Conservation (phyloP, 1,140 invertebrate genomes). For the Zaprionus tsacasi region DNA sequence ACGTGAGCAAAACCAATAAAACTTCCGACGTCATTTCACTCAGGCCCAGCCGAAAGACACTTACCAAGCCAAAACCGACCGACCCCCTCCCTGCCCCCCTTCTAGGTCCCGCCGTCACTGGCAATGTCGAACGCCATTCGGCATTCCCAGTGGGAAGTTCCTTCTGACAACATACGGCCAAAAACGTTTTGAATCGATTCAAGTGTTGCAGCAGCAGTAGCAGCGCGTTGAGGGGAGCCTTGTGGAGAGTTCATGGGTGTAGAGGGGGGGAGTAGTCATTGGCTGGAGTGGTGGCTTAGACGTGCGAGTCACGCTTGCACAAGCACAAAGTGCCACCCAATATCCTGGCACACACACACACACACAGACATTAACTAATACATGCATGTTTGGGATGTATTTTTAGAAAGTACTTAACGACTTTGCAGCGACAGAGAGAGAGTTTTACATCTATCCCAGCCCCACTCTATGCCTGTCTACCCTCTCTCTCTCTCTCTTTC, state of each 20-base stretch:
- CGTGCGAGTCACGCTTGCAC: slow-evolving; percentile 66
- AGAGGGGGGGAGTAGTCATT: background rate
- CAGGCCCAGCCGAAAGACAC: slow-evolving; percentile 54
- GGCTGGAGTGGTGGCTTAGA: slow-evolving; percentile 33
- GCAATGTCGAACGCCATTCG: slow-evolving; percentile 10
- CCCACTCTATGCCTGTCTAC: background rate
- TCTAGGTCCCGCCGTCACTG: background rate
- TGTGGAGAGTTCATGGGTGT: background rate
- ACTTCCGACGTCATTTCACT: slow-evolving; percentile 79
- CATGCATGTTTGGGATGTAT: slow-evolving; percentile 64
- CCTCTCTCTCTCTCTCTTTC: background rate
- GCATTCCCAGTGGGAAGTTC: slow-evolving; percentile 48
- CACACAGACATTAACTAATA: slow-evolving; percentile 46
- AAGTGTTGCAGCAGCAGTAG: slow-evolving; percentile 61
- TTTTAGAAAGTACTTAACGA: slow-evolving; percentile 80
- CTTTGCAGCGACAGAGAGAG: slow-evolving; percentile 48
- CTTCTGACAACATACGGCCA: slow-evolving; percentile 53
- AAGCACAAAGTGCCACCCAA: slow-evolving; percentile 62
- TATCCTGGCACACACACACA: slow-evolving; percentile 43
- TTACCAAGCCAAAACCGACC: slow-evolving; percentile 16
- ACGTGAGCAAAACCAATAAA: slow-evolving; percentile 82
- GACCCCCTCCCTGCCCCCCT: background rate
- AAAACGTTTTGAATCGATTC: slow-evolving; percentile 74
- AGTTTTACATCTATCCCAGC: slow-evolving; percentile 27
- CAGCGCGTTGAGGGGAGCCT: slow-evolving; percentile 12